Base-by-base conservation (phyloP, 2,888 invertebrate species). In the Papilio demoleus region DNA sequence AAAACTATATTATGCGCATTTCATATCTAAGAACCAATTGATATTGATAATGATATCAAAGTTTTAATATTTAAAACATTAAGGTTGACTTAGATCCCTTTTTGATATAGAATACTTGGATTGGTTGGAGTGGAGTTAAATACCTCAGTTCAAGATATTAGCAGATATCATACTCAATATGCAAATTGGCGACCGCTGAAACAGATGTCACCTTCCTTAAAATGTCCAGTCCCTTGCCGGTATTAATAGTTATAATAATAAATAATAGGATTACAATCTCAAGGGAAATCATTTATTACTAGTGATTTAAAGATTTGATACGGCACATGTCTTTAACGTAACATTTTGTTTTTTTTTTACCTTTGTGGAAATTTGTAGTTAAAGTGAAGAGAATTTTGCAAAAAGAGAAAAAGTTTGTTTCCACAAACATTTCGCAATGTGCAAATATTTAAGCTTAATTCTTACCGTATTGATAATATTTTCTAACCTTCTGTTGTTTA, bases 61-160 rank as follows among this genome's bases (percentile, higher is more conserved):
- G 8, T 42, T 17, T 42, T 17, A 17, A 38, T n/a, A 38, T 38
- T 38, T 38, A 19, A 56, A n/a, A 53, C 8, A 9, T 31, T 31
- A 27, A 31, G 53, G 31, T 56, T 60, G 24, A 38, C 38, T 24
- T 14, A 59, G 36, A 22, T 22, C 22, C 12, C 22, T 64, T 53
- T 45, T 60, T 59, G 40, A 66, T 47, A 34, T 58, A 66, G 58
- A 59, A 34, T 36, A 50, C 58, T 61, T 67, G 59, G 60, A 59
- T 34, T 34, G 19, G 58, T 42, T 11, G 60, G 40, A 38, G 60
- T 60, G 38, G 42, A 24, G 12, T 19, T 59, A n/a, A 56, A 66
- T 9, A n/a, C 60, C 47, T 67, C 36, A 38, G 11, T 60, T 31
- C 36, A 19, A 31, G 36, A 47, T 58, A 60, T 66, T 58, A 34